Evolutionary conservation across 1,140 invertebrate genomes (phyloP).

Genomic region (Ladona fulva): DNA sequence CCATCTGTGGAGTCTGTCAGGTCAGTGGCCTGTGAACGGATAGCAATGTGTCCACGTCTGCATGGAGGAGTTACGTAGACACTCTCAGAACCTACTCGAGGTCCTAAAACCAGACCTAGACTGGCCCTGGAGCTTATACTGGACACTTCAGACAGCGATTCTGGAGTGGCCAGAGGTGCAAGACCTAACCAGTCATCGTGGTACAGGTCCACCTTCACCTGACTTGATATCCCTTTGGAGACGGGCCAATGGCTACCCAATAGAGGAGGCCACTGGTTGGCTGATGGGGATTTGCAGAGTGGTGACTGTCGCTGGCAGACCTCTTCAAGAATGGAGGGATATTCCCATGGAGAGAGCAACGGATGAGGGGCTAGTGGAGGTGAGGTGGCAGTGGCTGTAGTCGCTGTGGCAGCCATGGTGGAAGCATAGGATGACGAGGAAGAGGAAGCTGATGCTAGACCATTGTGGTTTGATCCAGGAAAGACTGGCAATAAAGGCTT

Average conservation of each 20-base stretch:
- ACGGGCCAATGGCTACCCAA: not conserved
- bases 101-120: slow-evolving; percentile 21
- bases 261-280: not conserved
- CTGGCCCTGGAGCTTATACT: slow-evolving; percentile 35
- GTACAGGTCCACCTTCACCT: slow-evolving; percentile 38
- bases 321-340: slow-evolving; percentile 28
- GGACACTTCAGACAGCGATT: slow-evolving; percentile 73
- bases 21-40: not conserved
- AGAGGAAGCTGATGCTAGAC: slow-evolving; percentile 15
- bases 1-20: not conserved
- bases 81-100: slow-evolving; percentile 17
- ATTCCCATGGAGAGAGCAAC: slow-evolving; percentile 29
- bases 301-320: slow-evolving; percentile 15
- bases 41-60: not conserved
- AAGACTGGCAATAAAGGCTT: not conserved
- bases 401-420: slow-evolving; percentile 22
- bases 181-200: slow-evolving; percentile 55
- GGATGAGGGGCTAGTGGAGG: slow-evolving; percentile 26
- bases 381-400: slow-evolving; percentile 23
- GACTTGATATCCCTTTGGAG: not conserved
- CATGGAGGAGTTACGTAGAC: not conserved
- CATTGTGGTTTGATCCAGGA: not conserved
- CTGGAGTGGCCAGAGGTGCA: slow-evolving; percentile 75
- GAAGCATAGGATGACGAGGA: slow-evolving; percentile 15
- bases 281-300: slow-evolving; percentile 16